Base-by-base conservation (phyloP, 2,797 vertebrate genomes). In the Lagocephalus sceleratus region DNA sequence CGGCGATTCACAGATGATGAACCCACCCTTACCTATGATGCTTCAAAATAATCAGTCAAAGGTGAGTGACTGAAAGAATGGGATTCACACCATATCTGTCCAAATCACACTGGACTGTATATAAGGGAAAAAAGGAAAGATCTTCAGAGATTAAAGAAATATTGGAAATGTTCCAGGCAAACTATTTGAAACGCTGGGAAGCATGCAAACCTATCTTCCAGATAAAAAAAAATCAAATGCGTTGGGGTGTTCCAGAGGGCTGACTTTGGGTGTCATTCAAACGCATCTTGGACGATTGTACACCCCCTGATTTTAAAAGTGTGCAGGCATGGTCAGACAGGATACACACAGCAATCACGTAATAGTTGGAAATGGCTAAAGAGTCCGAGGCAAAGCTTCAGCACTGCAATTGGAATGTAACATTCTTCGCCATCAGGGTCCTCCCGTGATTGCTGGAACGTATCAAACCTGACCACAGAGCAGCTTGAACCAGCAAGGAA, bases 191-290 rank as follows among this genome's bases (percentile, higher is more conserved):
- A 86, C 68, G 76, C 76, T 56, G 63, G 25, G 16, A 51, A 20
- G 42, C 80, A 70, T 64, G 51, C 78, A 57, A 66, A 76, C 67
- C 66, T 47, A 49, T 55, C 51, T 16, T 40, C 41, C 52, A 63
- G 66, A 83, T 71, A 71, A 60, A 77, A 71, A 60, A 77, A 57
- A 83, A 57, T 71, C 66, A 54, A 72, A 85, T 54, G 35, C 60
- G 35, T 62, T 55, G 51, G 68, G 67, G 68, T 62, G 53, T 68
- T 72, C 52, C 47, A 75, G 84, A 82, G 70, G 77, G 81, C 85
- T 83, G 82, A 83, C 70, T 75, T 26, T 54, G 68, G 56, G 61
- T 64, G 74, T 73, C 74, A 80, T 85, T 83, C 49, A 78, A 77
- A 85, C 77, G 73, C 73, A 81, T 74, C 73, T 73, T 67, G 60